Conservation (phyloP, 2,888 invertebrate species). For the Lacanobia oleracea region DNA sequence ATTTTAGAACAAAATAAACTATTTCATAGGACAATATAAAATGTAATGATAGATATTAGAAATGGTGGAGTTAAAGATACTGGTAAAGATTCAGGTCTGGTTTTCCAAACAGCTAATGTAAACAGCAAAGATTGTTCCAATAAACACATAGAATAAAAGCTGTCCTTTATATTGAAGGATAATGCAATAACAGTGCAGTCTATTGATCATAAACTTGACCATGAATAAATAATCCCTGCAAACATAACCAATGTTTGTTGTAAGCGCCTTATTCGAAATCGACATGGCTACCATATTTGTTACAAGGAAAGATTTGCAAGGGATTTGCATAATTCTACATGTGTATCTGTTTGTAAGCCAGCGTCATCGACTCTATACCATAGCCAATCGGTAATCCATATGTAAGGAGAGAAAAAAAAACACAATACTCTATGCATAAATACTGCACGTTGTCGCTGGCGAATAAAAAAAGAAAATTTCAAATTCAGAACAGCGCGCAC, state of each 20-base stretch:
- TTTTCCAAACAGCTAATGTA: conserved; percentile 5
- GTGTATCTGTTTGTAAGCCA: conserved; percentile 66
- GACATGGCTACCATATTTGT: conserved; percentile 68
- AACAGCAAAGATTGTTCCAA: not conserved
- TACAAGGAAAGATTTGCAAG: conserved; percentile 72
- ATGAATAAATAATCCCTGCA: conserved; percentile 60
- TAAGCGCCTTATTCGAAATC: conserved; percentile 67
- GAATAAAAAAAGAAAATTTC: conserved; percentile 43
- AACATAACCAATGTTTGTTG: conserved; percentile 58
- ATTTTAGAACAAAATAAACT: conserved; percentile 39
- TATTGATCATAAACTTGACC: conserved; percentile 66
- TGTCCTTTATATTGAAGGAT: conserved; percentile 34
- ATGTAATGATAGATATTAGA: conserved; percentile 4
- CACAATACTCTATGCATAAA: conserved; percentile 24
- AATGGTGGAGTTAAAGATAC: not conserved
- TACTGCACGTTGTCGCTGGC: conserved; percentile 1
- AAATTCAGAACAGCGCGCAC: conserved; percentile 34
- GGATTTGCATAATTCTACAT: conserved; percentile 81
- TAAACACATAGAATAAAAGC: conserved; percentile 11
- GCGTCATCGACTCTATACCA: conserved; percentile 48
- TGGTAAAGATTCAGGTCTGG: not conserved
- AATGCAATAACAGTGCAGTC: conserved; percentile 39
- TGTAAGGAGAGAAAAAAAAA: conserved; percentile 23
- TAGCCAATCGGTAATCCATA: conserved; percentile 44
- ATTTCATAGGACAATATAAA: conserved; percentile 7